Conservation (phyloP, 2,797 vertebrate species). For the Hoplostethus atlanticus region DNA sequence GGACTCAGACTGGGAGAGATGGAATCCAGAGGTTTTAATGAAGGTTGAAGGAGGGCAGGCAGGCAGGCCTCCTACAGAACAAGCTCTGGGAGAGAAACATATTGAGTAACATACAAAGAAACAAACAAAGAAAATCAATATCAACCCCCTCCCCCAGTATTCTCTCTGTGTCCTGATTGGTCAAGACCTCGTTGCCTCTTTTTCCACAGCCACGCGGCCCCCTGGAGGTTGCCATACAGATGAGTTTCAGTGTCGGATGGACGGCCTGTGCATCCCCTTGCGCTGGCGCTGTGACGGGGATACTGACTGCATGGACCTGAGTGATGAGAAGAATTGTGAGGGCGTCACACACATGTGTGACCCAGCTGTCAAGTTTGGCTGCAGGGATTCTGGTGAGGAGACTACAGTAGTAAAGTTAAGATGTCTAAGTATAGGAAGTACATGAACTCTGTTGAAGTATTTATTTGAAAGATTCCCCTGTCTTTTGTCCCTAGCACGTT, state of each 20-base stretch:
- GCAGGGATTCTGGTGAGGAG: slow-evolving; percentile 92
- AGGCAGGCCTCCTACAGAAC: too few species aligned
- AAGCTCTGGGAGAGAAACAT: too few species aligned
- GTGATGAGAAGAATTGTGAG: slow-evolving; percentile 96
- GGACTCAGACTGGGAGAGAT: not conserved
- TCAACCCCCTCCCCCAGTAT: too few species aligned
- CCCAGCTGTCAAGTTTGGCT: slow-evolving; percentile 96
- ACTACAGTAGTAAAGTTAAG: not conserved
- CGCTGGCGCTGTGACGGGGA: slow-evolving; percentile 97
- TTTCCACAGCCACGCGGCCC: slow-evolving; percentile 89
- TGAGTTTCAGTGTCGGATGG: slow-evolving; percentile 96
- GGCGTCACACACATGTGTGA: slow-evolving; percentile 95
- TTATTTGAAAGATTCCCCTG: slow-evolving; percentile 1
- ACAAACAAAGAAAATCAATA: too few species aligned
- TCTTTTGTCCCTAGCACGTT: slow-evolving; percentile 84
- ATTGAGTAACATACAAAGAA: too few species aligned
- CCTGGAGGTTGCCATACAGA: slow-evolving; percentile 95
- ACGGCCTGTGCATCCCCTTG: slow-evolving; percentile 94
- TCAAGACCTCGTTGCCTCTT: slow-evolving; percentile 4
- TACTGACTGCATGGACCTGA: slow-evolving; percentile 98
- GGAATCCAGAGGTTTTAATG: too few species aligned
- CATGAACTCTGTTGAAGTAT: not conserved
- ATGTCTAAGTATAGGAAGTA: not conserved
- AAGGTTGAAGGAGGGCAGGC: too few species aligned
- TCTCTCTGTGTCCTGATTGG: slow-evolving; percentile 28